Conservation (phyloP, 2,888 invertebrate species). For the Caenorhabditis sp. region DNA sequence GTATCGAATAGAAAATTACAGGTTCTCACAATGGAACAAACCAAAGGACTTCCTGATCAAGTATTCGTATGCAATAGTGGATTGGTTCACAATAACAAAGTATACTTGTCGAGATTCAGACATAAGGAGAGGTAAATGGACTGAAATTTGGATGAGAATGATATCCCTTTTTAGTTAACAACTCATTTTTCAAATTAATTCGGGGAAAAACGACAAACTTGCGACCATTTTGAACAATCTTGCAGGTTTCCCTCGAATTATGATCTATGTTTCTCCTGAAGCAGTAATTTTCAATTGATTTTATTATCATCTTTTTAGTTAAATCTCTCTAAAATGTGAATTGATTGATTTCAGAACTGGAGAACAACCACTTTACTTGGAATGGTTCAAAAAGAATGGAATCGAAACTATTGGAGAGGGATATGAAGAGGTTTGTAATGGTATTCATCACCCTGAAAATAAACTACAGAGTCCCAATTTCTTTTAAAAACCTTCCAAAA, state of each 20-base stretch:
- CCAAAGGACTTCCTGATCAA: constrained; percentile 68
- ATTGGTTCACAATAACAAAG: constrained; percentile 63
- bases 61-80: constrained; percentile 71
- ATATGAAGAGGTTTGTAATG: constrained; percentile 50
- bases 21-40: constrained; percentile 68
- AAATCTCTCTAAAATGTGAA: too few relatives aligned
- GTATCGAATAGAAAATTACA: constrained; percentile 7
- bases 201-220: too few relatives aligned
- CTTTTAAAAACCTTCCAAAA: neutral
- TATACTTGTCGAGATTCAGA: constrained; percentile 69
- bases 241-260: too few relatives aligned
- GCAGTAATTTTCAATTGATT: too few relatives aligned
- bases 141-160: neutral
- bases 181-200: too few relatives aligned
- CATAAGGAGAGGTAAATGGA: constrained; percentile 61
- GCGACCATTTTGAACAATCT: too few relatives aligned
- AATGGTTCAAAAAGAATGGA: constrained; percentile 67
- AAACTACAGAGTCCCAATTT: too few relatives aligned
- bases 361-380: constrained; percentile 67
- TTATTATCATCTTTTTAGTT: too few relatives aligned
- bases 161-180: too few relatives aligned
- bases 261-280: too few relatives aligned
- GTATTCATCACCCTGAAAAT: neutral
- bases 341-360: constrained; percentile 45
- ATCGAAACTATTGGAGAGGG: constrained; percentile 61